Base-by-base conservation (phyloP, 2,797 vertebrate genomes). In the Podargus strigoides region DNA sequence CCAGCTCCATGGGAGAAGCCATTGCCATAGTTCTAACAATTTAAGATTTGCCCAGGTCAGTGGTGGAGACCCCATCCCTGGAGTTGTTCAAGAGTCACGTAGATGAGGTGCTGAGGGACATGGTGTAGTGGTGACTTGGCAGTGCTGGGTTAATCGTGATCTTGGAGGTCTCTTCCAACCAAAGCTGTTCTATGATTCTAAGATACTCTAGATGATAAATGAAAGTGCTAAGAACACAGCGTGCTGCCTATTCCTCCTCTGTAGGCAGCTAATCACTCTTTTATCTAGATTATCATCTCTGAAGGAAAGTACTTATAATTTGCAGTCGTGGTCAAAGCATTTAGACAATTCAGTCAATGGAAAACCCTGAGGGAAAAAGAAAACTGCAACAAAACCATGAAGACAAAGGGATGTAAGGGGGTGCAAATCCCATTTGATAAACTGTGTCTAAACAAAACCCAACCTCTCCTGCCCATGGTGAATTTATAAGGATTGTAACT, bases 301-400 rank as follows among this genome's bases (percentile, higher is more conserved):
- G 79, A 92, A 91, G 84, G 78, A 85, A 90, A 91, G 73, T 37
- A 72, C 88, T 93, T 93, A 52, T 44, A 62, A 81, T 66, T 90
- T 92, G 91, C 91, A 95, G 6, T 62, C 1, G 0, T 20, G 72
- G 91, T 41, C 89, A 24, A 75, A 94, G 87, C 59, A 82, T 95
- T 92, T 92, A 94, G 85, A 91, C 79, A 84, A 69, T 89, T 85
- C 88, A 87, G 63, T 86, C 94, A 77, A 28, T 73, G 89, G 77
- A 92, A 84, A 92, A n/a, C 55, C 79, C 82, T 14, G 34, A 73
- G 69, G 75, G n/a, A 63, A 70, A 78, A 83, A 79, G 66, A 52
- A 84, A 92, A 34, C 58, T 59, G 44, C 47, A 92, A 77, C 34
- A 90, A 80, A 85, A 75, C 7, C 32, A 2, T 4, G 46, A 89